A percentile compares a stretch with the other conserved stretches of the same genome.
These are phyloP conservation scores for Eretmodus cyanostictus DNA, from an alignment of 2,113 vertebrate genomes.

Conservation along the genomic window DNA sequence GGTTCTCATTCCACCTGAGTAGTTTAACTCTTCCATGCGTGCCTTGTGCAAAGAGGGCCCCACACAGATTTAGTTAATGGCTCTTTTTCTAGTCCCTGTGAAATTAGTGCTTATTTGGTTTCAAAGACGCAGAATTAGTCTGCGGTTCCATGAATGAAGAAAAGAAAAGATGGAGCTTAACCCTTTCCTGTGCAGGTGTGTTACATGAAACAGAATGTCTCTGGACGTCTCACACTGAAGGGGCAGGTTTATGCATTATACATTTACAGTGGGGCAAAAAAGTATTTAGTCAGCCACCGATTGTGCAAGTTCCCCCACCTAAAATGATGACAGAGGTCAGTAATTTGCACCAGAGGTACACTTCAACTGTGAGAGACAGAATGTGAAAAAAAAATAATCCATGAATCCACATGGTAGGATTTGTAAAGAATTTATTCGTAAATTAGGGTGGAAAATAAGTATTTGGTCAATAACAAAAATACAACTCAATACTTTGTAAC, in stretches of 20 bases:
- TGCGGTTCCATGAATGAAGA: background rate
- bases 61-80: constrained; percentile 22
- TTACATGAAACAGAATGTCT: background rate
- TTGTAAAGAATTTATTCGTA: no score
- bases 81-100: background rate
- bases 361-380: no score
- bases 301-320: no score
- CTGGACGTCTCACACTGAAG: background rate
- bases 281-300: no score
- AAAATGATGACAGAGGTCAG: no score
- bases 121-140: background rate
- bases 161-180: background rate
- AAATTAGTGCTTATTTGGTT: constrained; percentile 20
- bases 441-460: no score
- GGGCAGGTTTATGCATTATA: background rate
- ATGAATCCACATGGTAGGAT: no score
- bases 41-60: background rate
- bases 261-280: background rate
- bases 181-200: background rate
- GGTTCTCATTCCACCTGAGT: constrained; percentile 22
- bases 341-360: no score
- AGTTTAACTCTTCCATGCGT: constrained; percentile 14
- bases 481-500: no score
- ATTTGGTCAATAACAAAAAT: no score
- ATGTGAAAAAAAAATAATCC: no score